These are phyloP conservation scores for Sialis fuliginosa DNA, from an alignment of 2,888 invertebrate genomes.

Conservation along the genomic window DNA sequence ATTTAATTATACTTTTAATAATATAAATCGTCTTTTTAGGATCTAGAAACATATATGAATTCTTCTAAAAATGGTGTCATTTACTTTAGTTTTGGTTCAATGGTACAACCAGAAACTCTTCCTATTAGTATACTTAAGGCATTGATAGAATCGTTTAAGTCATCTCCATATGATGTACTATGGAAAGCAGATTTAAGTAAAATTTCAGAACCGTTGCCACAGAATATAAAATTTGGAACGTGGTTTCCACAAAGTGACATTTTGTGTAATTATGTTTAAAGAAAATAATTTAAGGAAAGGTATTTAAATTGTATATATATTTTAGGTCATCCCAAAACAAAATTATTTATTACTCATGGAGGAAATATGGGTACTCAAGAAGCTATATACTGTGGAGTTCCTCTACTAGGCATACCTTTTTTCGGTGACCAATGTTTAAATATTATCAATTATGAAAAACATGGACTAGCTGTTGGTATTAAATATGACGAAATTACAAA, in stretches of 20 bases:
- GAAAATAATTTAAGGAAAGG: background rate
- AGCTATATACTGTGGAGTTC: slow-evolving; percentile 14
- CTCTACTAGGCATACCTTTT: slow-evolving; percentile 16
- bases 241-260: slow-evolving; percentile 37
- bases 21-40: slow-evolving; percentile 9
- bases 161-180: slow-evolving; percentile 32
- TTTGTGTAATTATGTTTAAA: slow-evolving; percentile 25
- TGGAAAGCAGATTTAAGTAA: slow-evolving; percentile 33
- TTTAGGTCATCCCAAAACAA: slow-evolving; percentile 15
- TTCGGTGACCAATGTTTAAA: slow-evolving; percentile 16
- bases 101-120: slow-evolving; percentile 35
- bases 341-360: slow-evolving; percentile 17
- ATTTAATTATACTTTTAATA: background rate
- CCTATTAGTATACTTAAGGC: slow-evolving; percentile 26
- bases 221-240: slow-evolving; percentile 30
- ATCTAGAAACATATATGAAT: slow-evolving; percentile 9
- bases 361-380: slow-evolving; percentile 16
- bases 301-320: background rate
- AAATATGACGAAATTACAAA: background rate
- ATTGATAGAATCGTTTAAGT: slow-evolving; percentile 31
- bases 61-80: slow-evolving; percentile 23
- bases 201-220: slow-evolving; percentile 28
- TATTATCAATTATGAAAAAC: slow-evolving; percentile 10
- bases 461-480: slow-evolving; percentile 10
- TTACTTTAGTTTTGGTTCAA: slow-evolving; percentile 40